These are phyloP conservation scores for Pomatorhinus ruficollis DNA, from an alignment of 2,113 vertebrate species.

Conservation along the genomic window DNA sequence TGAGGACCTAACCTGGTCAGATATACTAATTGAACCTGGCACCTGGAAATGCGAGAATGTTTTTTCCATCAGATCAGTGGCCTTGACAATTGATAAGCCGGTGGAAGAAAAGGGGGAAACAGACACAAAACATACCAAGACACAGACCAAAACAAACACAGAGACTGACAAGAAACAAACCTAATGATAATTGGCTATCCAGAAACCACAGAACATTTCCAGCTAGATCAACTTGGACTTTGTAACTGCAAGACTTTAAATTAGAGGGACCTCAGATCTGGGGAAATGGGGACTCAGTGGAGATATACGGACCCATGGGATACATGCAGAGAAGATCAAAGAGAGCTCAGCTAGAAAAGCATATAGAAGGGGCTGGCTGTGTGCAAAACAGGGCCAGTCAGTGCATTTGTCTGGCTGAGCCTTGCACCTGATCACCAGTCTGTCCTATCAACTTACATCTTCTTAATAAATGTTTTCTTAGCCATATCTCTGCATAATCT, in stretches of 20 bases:
- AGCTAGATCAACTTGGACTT: not conserved
- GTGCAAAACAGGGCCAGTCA: not conserved
- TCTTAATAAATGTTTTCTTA: not conserved
- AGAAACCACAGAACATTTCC: not conserved
- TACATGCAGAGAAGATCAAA: not conserved
- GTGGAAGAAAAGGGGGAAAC: not conserved
- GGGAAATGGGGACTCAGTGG: too few relatives aligned
- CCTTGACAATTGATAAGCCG: not conserved
- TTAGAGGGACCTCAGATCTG: not conserved
- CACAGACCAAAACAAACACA: not conserved
- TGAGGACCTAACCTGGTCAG: not conserved
- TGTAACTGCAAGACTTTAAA: not conserved
- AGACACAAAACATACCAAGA: not conserved
- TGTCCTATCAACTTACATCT: not conserved
- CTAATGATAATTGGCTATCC: not conserved
- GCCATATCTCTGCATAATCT: not conserved
- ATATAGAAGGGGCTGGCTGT: not conserved
- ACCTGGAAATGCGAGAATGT: fast-evolving
- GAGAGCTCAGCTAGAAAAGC: not conserved
- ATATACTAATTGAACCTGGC: not conserved
- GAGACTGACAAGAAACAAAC: not conserved
- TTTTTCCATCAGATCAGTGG: not conserved
- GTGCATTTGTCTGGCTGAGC: not conserved
- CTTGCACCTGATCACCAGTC: not conserved
- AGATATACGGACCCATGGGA: not conserved